These are phyloP conservation scores for Calliphora vicina DNA, from an alignment of 1,140 invertebrate genomes.

Conservation along the genomic window DNA sequence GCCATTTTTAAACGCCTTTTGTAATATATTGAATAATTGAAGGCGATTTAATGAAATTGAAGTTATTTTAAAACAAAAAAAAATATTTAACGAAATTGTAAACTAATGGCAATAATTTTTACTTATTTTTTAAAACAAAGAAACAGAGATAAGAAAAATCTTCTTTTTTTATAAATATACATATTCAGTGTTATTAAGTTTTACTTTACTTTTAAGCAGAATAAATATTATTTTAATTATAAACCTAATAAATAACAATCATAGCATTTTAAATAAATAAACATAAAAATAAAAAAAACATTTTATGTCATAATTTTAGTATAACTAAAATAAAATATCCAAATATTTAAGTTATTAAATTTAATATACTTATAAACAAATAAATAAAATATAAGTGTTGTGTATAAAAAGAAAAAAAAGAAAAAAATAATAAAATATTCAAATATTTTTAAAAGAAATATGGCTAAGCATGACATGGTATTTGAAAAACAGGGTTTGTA, in stretches of 20 bases:
- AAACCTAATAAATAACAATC: background rate
- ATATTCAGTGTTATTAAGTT: background rate
- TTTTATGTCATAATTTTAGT: background rate
- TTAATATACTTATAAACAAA: background rate
- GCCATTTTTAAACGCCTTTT: too few relatives aligned
- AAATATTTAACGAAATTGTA: slow-evolving; percentile 52
- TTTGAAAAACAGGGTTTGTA: background rate
- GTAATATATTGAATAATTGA: too few relatives aligned
- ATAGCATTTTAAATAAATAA: background rate
- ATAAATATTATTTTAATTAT: background rate
- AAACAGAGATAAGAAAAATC: background rate
- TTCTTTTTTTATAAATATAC: background rate
- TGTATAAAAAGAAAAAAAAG: slow-evolving; percentile 44
- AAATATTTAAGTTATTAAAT: background rate
- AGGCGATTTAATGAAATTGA: too few relatives aligned
- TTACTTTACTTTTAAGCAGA: background rate
- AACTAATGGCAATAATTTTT: slow-evolving; percentile 61
- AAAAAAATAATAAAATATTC: background rate
- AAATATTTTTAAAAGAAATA: too few relatives aligned
- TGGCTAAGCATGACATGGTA: too few relatives aligned
- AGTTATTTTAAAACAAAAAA: background rate
- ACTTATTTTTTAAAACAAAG: slow-evolving; percentile 44
- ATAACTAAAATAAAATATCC: background rate
- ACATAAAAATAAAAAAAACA: background rate
- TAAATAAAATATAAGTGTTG: background rate